Conservation (phyloP, 2,797 vertebrate species). For the Parauchenoglanis punctatus region DNA sequence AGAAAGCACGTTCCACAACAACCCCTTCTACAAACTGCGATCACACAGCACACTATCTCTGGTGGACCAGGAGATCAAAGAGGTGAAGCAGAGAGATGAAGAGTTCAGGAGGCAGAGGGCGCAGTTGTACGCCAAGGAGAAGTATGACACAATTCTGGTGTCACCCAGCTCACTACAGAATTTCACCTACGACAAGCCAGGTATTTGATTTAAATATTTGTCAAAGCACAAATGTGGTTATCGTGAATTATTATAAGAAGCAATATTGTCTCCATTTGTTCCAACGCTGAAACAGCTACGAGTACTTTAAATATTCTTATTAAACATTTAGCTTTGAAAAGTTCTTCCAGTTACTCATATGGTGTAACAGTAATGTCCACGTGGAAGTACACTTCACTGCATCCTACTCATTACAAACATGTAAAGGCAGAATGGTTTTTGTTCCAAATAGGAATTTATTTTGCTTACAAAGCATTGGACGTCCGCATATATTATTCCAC, state of each 20-base stretch:
- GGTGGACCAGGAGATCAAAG: constrained; percentile 80
- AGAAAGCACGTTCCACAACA: constrained; percentile 78
- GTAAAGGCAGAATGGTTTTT: background rate
- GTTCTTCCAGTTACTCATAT: background rate
- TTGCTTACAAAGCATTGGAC: background rate
- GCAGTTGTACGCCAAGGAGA: constrained; percentile 68
- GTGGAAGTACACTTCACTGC: background rate
- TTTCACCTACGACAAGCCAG: constrained; percentile 54
- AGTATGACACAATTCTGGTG: constrained; percentile 62
- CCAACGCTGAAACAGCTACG: background rate
- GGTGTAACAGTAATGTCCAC: background rate
- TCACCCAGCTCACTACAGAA: constrained; percentile 72
- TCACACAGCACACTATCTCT: constrained; percentile 79
- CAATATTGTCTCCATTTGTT: background rate
- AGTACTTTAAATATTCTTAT: background rate
- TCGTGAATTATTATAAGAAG: background rate
- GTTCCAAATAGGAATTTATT: background rate
- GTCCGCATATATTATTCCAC: too few relatives aligned
- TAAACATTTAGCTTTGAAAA: background rate
- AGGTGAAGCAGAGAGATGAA: constrained; percentile 78
- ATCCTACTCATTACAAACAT: background rate
- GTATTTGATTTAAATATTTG: constrained; percentile 20
- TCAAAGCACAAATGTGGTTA: background rate
- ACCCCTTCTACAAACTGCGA: constrained; percentile 82
- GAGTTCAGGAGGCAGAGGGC: constrained; percentile 78